Evolutionary conservation across 2,888 invertebrate genomes (phyloP).

Genomic region (Malachius bipustulatus): DNA sequence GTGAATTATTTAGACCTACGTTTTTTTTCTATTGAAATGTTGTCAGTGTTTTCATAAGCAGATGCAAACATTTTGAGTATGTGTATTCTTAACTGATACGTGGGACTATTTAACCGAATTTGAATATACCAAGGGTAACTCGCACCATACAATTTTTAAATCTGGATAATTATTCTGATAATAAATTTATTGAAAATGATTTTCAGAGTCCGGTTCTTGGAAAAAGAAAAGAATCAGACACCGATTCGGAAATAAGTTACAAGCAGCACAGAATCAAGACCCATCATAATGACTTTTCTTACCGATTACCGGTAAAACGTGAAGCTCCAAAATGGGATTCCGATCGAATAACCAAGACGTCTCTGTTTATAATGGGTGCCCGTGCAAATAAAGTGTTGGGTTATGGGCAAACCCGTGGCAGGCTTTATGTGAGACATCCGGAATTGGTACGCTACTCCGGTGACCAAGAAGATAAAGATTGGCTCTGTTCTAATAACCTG

Average conservation of each 20-base stretch:
- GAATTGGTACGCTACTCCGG: constrained; percentile 64
- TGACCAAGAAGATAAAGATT: constrained; percentile 70
- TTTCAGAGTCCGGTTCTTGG: constrained; percentile 44
- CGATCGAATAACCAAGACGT: constrained; percentile 55
- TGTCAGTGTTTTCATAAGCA: too few relatives aligned
- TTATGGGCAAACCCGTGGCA: constrained; percentile 60
- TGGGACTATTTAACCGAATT: too few relatives aligned
- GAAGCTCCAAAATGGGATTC: constrained; percentile 65
- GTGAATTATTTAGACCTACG: too few relatives aligned
- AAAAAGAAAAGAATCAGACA: constrained; percentile 55
- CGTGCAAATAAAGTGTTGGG: constrained; percentile 63
- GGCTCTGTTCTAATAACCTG: constrained; percentile 63
- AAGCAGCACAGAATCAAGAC: too few relatives aligned
- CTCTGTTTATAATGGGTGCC: constrained; percentile 69
- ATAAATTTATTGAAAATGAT: constrained; percentile 13
- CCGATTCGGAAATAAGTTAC: constrained; percentile 45
- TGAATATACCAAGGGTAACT: too few relatives aligned
- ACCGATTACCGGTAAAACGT: constrained; percentile 38
- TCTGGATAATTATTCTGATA: too few relatives aligned
- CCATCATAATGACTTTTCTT: too few relatives aligned
- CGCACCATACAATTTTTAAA: too few relatives aligned
- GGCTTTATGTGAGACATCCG: constrained; percentile 65
- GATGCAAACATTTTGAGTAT: too few relatives aligned
- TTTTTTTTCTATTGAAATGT: too few relatives aligned
- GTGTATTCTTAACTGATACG: too few relatives aligned